These are phyloP conservation scores for Galago senegalensis DNA, from an alignment of 2,797 vertebrate genomes.

Conservation along the genomic window DNA sequence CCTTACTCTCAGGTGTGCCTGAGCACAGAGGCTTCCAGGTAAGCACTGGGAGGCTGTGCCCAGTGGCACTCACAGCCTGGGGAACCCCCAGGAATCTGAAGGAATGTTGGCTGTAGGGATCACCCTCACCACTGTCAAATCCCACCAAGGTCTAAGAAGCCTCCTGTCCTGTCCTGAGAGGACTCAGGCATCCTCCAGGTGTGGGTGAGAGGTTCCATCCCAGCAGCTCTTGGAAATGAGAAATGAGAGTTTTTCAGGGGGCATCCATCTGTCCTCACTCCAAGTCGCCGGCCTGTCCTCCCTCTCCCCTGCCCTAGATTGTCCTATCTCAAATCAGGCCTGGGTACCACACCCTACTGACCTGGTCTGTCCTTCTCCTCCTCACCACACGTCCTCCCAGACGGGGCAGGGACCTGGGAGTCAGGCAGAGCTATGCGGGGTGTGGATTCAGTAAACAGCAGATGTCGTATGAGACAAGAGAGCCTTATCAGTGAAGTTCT, in stretches of 20 bases:
- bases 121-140: neutral
- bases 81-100: too few species aligned
- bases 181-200: too few species aligned
- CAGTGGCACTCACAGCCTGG: neutral
- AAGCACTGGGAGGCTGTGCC: neutral
- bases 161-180: neutral
- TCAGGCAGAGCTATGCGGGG: rapidly evolving
- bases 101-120: neutral
- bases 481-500: neutral
- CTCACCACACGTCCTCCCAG: neutral
- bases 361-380: neutral
- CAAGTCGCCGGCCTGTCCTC: neutral
- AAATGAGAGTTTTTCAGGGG: neutral
- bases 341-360: neutral
- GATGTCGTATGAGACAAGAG: neutral
- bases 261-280: rapidly evolving
- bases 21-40: too few species aligned
- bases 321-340: neutral
- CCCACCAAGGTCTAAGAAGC: rapidly evolving
- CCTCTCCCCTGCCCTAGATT: neutral
- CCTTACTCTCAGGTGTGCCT: neutral
- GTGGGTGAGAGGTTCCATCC: neutral
- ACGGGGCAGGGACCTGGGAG: rapidly evolving
- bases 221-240: neutral
- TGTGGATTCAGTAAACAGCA: neutral